phyloP scores from a whole-genome alignment of 2,888 invertebrate genomes.

The Synanthedon vespiformis region DNA sequence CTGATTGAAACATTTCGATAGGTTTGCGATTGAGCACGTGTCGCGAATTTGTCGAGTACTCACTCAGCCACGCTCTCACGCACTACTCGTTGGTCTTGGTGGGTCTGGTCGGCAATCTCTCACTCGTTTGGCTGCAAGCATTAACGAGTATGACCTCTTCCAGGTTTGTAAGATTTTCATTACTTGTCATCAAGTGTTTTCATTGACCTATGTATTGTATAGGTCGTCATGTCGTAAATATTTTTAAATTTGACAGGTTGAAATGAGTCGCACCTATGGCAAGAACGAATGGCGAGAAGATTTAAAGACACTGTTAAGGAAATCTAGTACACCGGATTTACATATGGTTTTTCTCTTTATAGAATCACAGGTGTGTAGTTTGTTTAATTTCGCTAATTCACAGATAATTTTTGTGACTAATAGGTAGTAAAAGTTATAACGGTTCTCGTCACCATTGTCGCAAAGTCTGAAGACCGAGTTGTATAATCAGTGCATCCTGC shows the following conservation, averaged over 20 bases:
- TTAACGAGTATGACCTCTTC: conserved; percentile 92
- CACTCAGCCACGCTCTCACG: conserved; percentile 93
- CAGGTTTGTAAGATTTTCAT: conserved; percentile 29
- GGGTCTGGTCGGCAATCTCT: conserved; percentile 94
- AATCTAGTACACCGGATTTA: conserved; percentile 85
- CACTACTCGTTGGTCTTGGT: conserved; percentile 89
- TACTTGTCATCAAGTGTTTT: neutral
- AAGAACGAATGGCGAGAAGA: conserved; percentile 92
- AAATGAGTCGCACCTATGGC: conserved; percentile 89
- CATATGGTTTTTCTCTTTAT: conserved; percentile 92
- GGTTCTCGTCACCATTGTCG: no score
- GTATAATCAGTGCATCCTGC: no score
- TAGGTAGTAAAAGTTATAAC: no score
- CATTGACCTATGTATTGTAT: neutral
- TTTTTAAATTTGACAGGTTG: conserved; percentile 72
- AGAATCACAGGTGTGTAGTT: conserved; percentile 80
- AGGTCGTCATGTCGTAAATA: no score
- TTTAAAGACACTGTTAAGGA: conserved; percentile 82
- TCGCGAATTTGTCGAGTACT: conserved; percentile 91
- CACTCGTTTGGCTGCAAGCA: conserved; percentile 89
- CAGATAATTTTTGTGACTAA: no score
- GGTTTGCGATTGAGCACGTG: conserved; percentile 95
- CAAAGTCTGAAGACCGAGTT: no score
- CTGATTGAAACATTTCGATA: conserved; percentile 22
- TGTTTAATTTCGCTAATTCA: neutral